A percentile compares a stretch with the other conserved stretches of the same genome.
phyloP scores from a whole-genome alignment of 2,888 invertebrate species.

The Trissoscelio sp. region DNA sequence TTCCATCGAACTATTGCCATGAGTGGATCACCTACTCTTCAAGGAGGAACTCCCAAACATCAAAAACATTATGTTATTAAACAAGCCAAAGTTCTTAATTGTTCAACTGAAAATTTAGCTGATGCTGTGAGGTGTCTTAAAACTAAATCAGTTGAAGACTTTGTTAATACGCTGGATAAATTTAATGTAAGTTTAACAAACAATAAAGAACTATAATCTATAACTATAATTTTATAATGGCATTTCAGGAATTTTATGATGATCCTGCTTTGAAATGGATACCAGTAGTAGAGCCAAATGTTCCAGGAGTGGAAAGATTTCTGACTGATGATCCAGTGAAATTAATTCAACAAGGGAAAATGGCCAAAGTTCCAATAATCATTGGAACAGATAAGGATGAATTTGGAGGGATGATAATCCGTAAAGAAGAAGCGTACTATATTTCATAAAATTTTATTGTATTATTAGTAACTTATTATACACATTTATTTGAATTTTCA shows the following conservation, averaged over 20 bases:
- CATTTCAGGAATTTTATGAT: conserved; percentile 85
- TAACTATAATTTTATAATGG: conserved; percentile 9
- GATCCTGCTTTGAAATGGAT: conserved; percentile 86
- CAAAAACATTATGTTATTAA: conserved; percentile 86
- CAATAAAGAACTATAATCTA: not conserved
- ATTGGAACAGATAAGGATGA: conserved; percentile 88
- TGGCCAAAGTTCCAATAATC: conserved; percentile 87
- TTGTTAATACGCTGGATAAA: conserved; percentile 67
- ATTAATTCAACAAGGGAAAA: no score
- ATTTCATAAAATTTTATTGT: no score
- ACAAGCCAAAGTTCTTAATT: conserved; percentile 86
- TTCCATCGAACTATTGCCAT: conserved; percentile 89
- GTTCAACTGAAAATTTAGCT: conserved; percentile 84
- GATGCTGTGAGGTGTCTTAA: conserved; percentile 87
- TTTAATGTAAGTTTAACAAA: conserved; percentile 9
- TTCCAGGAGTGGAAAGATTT: conserved; percentile 87
- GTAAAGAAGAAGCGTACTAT: conserved; percentile 82
- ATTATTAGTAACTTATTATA: no score
- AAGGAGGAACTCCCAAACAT: conserved; percentile 84
- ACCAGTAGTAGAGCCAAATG: conserved; percentile 87
- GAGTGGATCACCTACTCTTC: conserved; percentile 87
- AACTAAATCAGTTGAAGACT: conserved; percentile 81
- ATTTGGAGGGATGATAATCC: conserved; percentile 86
- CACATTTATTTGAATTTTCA: no score
- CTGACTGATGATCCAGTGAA: conserved; percentile 86